A percentile compares a stretch with the other conserved stretches of the same genome.
Conservation (phyloP, 2,888 invertebrate genomes). For the Netelia virgata region DNA sequence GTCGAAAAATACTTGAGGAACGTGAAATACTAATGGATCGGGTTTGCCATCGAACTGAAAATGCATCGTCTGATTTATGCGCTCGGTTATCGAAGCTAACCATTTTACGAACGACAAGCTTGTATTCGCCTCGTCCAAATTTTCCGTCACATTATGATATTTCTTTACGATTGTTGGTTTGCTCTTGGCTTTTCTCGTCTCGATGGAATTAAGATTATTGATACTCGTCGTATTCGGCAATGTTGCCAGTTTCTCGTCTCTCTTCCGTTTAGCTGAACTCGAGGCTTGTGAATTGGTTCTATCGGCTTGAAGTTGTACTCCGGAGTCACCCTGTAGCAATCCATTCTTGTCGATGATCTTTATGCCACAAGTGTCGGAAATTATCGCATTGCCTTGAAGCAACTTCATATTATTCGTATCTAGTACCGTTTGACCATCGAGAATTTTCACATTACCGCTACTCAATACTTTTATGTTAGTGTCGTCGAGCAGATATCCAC, state of each 20-base stretch:
- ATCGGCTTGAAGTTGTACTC: constrained; percentile 46
- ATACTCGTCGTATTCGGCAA: constrained; percentile 72
- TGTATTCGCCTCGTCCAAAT: constrained; percentile 80
- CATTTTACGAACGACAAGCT: constrained; percentile 88
- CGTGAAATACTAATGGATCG: constrained; percentile 89
- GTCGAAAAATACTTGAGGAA: constrained; percentile 90
- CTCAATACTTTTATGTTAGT: constrained; percentile 78
- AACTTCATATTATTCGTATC: constrained; percentile 78
- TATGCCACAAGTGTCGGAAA: constrained; percentile 70
- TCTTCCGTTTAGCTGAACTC: constrained; percentile 79
- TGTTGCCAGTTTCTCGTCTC: constrained; percentile 76
- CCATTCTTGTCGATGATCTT: constrained; percentile 75
- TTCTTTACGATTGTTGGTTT: constrained; percentile 79
- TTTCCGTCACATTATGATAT: constrained; percentile 78
- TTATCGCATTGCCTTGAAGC: constrained; percentile 73
- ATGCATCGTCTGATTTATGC: constrained; percentile 91
- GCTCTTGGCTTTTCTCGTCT: constrained; percentile 78
- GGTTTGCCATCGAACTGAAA: constrained; percentile 89
- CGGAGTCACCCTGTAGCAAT: constrained; percentile 71
- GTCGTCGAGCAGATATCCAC: constrained; percentile 78
- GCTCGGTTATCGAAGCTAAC: constrained; percentile 91
- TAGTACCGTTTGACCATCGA: constrained; percentile 78
- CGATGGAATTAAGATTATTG: constrained; percentile 80
- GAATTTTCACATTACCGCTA: constrained; percentile 77
- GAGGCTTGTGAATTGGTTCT: constrained; percentile 41